Evolutionary conservation across 2,113 vertebrate genomes (phyloP), one percentile per base, ranked within the genome.

Genomic region (Nothoprocta perdicaria): DNA sequence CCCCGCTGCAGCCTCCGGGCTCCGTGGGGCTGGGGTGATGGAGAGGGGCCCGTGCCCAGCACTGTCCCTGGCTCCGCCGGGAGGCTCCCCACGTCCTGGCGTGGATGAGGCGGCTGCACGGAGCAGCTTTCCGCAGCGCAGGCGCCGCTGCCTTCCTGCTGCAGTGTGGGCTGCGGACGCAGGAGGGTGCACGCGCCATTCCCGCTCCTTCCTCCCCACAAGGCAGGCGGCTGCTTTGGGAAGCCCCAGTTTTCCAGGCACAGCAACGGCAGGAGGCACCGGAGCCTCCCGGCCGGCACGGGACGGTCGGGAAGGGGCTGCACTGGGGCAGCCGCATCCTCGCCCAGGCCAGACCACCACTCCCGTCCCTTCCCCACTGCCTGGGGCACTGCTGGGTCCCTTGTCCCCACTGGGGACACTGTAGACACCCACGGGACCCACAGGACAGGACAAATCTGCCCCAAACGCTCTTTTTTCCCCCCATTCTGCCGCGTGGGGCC

Each of bases 151-250:
- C 26, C 65, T 12, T 72, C 72, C 3, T 1, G 7, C 68, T 14
- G 95, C 91, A 96, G 94, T 96, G 88, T 29, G 33, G 69, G 65
- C 4, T 1, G 9, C 50, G 2, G 77, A 62, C 95, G 84, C 95
- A 9, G 86, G 95, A 90, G 94, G 95, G 94, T 90, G 94, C 93
- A 40, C 83, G 90, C 11, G 94, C 76, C 72, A 86, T 93, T 93
- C 84, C 84, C 0, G 86, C 67, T 3, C 18, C 67, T 63, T 66
- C 10, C 15, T 48, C 48, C 23, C 31, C 66, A 14, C 31, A 48
- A 46, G 12, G 23, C 23, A 4, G 26, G 53, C 53, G 24, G 43
- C 16, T 8, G 21, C 45, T 27, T 29, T 8, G 9, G 21, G 9
- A 35, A 46, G 15, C 24, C 26, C 21, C 27, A 23, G 29, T 24